Evolutionary conservation across 2,113 vertebrate species (phyloP), one percentile per base, ranked within the genome.

Genomic region (Erythrocercus mccallii): DNA sequence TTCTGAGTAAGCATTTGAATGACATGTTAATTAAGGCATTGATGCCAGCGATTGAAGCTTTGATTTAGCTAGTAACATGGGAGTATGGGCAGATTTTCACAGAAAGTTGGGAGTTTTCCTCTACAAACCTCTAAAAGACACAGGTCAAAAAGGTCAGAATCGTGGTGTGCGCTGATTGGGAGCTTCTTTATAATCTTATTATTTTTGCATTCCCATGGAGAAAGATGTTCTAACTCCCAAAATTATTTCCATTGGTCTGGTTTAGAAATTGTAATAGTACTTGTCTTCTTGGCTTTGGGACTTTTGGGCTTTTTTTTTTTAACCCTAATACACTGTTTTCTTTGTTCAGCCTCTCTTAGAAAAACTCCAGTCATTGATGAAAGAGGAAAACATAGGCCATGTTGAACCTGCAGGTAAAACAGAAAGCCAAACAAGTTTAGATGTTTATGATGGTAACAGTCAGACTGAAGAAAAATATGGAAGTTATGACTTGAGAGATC

Each of bases 301-400:
- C 30, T 56, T 79, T 37, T 44, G 27, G 12, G 10, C 3, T 33
- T 38, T 11, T 18, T 60, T 40, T 77, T 60, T 44, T 81, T 64
- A 50, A 69, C 16, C 9, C 45, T 91, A 62, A 94, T 42, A 27
- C 86, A 53, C 92, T 69, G 77, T 95, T 76, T 95, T 92, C 22
- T 92, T 95, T 91, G 25, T 94, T 71, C 69, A 99, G 99, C 97
- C 98, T 80, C 97, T 99, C 96, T 98, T 99, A 96, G 98, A 98
- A 97, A 98, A 97, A 95, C 96, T 99, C 45, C 98, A 99, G 89
- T 86, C 95, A 44, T 92, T 99, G 69, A 97, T 98, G 95, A 97
- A 96, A 96, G 96, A 96, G 88, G 95, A 97, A 65, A 92, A 91
- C 78, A 40, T 61, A 93, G 68, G 83, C 68, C 66, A 42, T 76